A percentile compares a stretch with the other conserved stretches of the same genome.
Conservation (phyloP, 2,797 vertebrate genomes). For the Anabacerthia variegaticeps region DNA sequence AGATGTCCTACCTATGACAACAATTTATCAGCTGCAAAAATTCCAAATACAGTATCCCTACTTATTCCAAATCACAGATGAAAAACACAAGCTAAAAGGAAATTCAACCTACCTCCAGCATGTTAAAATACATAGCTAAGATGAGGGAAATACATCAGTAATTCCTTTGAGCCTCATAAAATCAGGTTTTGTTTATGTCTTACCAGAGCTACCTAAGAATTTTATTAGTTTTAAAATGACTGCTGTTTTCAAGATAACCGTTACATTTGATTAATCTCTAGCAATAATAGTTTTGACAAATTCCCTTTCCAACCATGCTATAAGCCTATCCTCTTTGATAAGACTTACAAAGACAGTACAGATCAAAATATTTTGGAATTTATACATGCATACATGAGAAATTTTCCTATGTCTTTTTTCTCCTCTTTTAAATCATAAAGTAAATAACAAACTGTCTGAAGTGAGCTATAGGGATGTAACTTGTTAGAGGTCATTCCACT, state of each 20-base stretch:
- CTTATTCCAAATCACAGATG: too few relatives aligned
- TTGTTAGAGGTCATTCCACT: background rate
- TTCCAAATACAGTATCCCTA: too few relatives aligned
- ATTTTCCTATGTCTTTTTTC: background rate
- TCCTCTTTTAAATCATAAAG: background rate
- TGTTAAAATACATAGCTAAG: too few relatives aligned
- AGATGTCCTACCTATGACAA: too few relatives aligned
- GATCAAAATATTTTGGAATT: background rate
- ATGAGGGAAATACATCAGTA: too few relatives aligned
- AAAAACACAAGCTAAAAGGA: too few relatives aligned
- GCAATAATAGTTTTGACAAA: background rate
- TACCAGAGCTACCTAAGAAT: too few relatives aligned
- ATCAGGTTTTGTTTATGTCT: too few relatives aligned
- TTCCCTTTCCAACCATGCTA: background rate
- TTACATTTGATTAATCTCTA: background rate
- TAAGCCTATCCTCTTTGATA: background rate
- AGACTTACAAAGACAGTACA: background rate
- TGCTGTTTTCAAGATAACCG: background rate
- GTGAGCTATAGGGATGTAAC: background rate
- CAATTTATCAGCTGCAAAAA: too few relatives aligned
- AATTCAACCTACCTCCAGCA: too few relatives aligned
- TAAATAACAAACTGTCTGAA: background rate
- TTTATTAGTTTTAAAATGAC: too few relatives aligned
- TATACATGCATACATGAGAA: accelerated
- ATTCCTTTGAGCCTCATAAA: too few relatives aligned